phyloP scores from a whole-genome alignment of 2,797 vertebrate genomes.

The Anas georgica region DNA sequence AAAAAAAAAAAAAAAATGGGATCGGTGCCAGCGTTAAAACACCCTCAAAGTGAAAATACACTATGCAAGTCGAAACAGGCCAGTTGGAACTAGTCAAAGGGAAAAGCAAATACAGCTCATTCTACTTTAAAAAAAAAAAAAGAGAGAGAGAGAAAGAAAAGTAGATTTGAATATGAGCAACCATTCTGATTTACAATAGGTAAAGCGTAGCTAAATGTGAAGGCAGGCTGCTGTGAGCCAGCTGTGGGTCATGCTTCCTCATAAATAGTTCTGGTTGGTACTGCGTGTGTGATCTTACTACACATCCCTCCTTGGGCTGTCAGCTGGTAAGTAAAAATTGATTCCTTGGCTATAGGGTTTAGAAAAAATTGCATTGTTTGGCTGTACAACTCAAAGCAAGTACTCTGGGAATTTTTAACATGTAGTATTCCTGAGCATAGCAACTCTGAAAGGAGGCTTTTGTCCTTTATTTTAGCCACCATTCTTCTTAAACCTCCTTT shows the following conservation, averaged over 20 bases:
- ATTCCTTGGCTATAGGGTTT: rapidly evolving
- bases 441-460: neutral
- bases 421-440: neutral
- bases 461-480: neutral
- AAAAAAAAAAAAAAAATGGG: neutral
- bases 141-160: neutral
- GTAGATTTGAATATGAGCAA: slow-evolving; percentile 48
- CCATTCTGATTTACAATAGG: neutral
- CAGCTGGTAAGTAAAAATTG: neutral
- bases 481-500: neutral
- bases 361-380: rapidly evolving
- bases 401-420: neutral
- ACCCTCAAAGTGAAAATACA: neutral
- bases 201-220: neutral
- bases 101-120: neutral
- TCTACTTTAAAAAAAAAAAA: neutral
- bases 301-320: neutral
- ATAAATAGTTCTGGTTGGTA: neutral
- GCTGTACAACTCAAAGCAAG: neutral
- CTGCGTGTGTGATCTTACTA: neutral
- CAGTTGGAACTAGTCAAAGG: neutral
- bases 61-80: neutral
- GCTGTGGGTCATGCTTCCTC: neutral
- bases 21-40: rapidly evolving
- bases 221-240: neutral